Base-by-base conservation (phyloP, 2,113 vertebrate genomes). In the Psittacus erithacus region DNA sequence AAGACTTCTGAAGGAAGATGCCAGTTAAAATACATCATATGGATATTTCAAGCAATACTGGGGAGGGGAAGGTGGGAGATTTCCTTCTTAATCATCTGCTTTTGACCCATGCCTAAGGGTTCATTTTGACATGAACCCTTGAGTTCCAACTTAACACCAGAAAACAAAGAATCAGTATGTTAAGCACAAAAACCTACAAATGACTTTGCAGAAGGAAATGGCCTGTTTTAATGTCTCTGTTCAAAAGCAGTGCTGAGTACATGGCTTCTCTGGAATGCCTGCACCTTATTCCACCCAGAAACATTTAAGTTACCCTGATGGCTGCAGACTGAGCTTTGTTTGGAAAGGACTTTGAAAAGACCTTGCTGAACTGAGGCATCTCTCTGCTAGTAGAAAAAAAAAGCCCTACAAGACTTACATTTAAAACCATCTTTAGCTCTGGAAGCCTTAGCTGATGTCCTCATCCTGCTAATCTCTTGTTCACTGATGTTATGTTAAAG, bases 281-380 rank as follows among this genome's bases (percentile, higher is more conserved):
- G 33, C 8, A 8, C 41, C 39, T 9, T 3, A 1, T 2, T 27
- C 46, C 63, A 46, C 15, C 10, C n/a, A 22, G 59, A 69, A 44
- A 13, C 31, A 13, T 0, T 2, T 0, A 8, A 9, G 2, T 1
- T 9, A 3, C 9, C 33, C 89, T 1, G 1, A 3, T 2, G 43
- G 33, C 23, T 28, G 38, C 24, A n/a, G 67, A 13, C 0, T 6
- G 7, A 19, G 35, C 67, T 18, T 62, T 13, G 74, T 29, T 4
- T 18, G 38, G 60, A 4, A 44, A 23, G 22, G 49, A 4, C 50
- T 52, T 1, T 2, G 78, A 31, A 6, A 11, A n/a, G 68, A 13
- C 17, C 53, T 49, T 3, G n/a, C 28, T 7, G 52, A 59, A 13
- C 82, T 14, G 57, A 74, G 47, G 47, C 64, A 31, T 3, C 24